Conservation (phyloP, 2,113 vertebrate genomes). For the Catharus minimus region DNA sequence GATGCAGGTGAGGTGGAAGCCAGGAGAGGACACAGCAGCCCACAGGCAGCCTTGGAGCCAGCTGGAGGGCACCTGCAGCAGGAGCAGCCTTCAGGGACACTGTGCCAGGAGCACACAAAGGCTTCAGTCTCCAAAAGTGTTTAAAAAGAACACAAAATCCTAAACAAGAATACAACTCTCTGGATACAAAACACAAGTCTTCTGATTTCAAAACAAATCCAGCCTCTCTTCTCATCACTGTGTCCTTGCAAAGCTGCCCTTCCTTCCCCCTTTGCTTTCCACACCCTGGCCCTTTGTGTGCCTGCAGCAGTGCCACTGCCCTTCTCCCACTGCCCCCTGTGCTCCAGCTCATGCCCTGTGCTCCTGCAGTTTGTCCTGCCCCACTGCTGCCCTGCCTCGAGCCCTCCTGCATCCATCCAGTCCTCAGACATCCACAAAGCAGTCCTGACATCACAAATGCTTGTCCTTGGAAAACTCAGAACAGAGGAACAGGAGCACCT, state of each 20-base stretch:
- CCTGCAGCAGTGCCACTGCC: neutral
- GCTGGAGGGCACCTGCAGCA: neutral
- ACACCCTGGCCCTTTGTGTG: neutral
- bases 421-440: neutral
- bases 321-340: neutral
- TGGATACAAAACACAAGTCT: neutral
- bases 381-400: too few relatives aligned
- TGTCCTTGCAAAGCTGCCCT: neutral
- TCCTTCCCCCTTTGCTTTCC: neutral
- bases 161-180: neutral
- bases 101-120: neutral
- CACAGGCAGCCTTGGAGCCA: neutral
- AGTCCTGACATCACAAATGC: neutral
- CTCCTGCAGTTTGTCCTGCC: neutral
- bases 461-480: neutral
- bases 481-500: neutral
- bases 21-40: neutral
- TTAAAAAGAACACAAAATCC: neutral
- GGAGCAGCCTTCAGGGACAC: neutral
- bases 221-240: neutral
- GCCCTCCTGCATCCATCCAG: neutral
- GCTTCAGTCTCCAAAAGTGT: neutral
- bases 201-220: neutral
- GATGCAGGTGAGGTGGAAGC: neutral
- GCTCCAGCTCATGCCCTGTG: neutral